phyloP scores from a whole-genome alignment of 2,888 invertebrate genomes.

The Ametastegia equiseti region DNA sequence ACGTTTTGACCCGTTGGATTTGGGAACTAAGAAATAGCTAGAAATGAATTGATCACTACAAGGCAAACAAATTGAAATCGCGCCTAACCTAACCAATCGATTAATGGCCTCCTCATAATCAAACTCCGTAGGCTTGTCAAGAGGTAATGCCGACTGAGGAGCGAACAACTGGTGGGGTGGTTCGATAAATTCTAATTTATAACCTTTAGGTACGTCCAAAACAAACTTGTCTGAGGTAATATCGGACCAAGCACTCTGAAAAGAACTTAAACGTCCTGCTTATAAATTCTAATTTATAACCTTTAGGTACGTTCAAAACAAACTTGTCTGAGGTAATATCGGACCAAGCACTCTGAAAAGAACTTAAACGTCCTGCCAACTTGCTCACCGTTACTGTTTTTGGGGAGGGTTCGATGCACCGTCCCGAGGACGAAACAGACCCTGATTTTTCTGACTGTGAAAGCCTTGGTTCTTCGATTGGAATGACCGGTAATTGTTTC shows the following conservation, averaged over 20 bases:
- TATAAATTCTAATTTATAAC: constrained; percentile 35
- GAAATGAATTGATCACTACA: constrained; percentile 32
- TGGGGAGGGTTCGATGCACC: constrained; percentile 1
- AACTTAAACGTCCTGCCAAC: constrained; percentile 41
- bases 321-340: constrained; percentile 44
- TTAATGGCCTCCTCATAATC: constrained; percentile 10
- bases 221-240: constrained; percentile 47
- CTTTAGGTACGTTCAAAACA: constrained; percentile 22
- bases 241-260: constrained; percentile 20
- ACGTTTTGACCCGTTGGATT: constrained; percentile 42
- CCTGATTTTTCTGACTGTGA: background rate
- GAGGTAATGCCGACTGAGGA: background rate
- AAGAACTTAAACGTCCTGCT: constrained; percentile 38
- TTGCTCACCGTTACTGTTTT: constrained; percentile 25
- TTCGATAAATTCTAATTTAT: constrained; percentile 40
- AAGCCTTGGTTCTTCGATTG: background rate
- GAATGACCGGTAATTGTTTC: background rate
- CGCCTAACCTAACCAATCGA: background rate
- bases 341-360: constrained; percentile 19
- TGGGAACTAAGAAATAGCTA: constrained; percentile 47
- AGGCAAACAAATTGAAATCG: constrained; percentile 8
- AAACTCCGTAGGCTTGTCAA: no score
- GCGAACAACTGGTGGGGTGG: background rate
- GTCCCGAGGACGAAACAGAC: background rate
- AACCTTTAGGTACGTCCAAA: constrained; percentile 3